These are phyloP conservation scores for Buphagus erythrorhynchus DNA, from an alignment of 2,797 vertebrate species.

Conservation along the genomic window DNA sequence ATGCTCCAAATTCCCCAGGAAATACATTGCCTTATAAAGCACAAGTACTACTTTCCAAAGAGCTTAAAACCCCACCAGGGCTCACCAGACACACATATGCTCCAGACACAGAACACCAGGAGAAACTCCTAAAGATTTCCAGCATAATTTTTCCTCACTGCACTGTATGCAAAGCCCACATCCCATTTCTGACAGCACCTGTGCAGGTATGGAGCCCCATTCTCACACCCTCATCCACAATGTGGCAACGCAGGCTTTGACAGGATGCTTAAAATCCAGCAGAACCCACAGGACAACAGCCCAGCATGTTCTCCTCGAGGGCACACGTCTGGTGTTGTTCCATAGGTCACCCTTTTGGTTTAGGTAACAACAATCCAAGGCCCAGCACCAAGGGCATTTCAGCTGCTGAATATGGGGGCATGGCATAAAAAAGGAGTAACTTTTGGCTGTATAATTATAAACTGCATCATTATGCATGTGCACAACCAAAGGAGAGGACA, in stretches of 20 bases:
- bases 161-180: neutral
- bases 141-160: neutral
- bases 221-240: neutral
- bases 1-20: neutral
- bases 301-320: neutral
- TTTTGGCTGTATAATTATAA: neutral
- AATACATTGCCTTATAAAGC: neutral
- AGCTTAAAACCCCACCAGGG: neutral
- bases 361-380: neutral
- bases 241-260: neutral
- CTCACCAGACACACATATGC: neutral
- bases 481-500: neutral
- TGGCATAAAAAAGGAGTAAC: neutral
- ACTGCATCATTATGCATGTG: conserved; percentile 15
- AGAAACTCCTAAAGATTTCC: neutral
- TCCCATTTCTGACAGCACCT: neutral
- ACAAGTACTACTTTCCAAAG: neutral
- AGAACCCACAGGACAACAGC: neutral
- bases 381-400: neutral
- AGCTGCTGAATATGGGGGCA: neutral
- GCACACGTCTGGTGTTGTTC: neutral
- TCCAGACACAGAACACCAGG: neutral
- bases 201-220: neutral
- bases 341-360: neutral
- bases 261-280: neutral